Evolutionary conservation across 2,113 vertebrate species (phyloP), one percentile per base, ranked within the genome.

Genomic region (Picathartes gymnocephalus): DNA sequence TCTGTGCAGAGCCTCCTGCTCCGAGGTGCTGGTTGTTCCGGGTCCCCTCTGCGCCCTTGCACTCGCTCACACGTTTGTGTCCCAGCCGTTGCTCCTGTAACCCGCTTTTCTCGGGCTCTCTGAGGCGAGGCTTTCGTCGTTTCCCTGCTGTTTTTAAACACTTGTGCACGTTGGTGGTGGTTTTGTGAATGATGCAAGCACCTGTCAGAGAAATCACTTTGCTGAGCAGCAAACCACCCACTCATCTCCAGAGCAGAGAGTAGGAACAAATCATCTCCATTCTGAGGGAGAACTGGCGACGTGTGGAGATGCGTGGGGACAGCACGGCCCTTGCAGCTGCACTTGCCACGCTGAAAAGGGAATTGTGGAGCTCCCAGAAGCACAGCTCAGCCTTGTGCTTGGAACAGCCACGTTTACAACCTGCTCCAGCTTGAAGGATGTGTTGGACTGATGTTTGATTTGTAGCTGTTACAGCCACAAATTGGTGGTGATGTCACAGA

Each of bases 401-500:
- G 86, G 60, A 78, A 27, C 90, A 58, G 80, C 76, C 50, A 2
- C 91, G 86, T 74, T 91, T 87, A 39, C 83, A 94, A 33, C 83
- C 81, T 96, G 80, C 86, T 96, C 70, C 57, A 50, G 81, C 51
- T 71, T 56, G 68, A 61, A 89, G 81, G 81, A 28, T 81, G 87
- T 95, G 91, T 66, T 61, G 94, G 4, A n/a, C 86, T 95, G 81
- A 23, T 37, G 83, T 90, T 65, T 74, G 82, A 71, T 96, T 90
- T 96, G 88, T 65, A 95, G 81, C 78, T 96, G 30, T 91, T 94
- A 68, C 58, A 86, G 70, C 68, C 96, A 79, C 89, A 96, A 74
- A 79, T 71, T 30, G 69, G 40, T 47, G 64, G 48, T 81, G 87
- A 68, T 86, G 82, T n/a, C 92, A 93, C 3, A 3, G 37, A 80